phyloP scores from a whole-genome alignment of 2,888 invertebrate species.

The Chymomyza procnemis region DNA sequence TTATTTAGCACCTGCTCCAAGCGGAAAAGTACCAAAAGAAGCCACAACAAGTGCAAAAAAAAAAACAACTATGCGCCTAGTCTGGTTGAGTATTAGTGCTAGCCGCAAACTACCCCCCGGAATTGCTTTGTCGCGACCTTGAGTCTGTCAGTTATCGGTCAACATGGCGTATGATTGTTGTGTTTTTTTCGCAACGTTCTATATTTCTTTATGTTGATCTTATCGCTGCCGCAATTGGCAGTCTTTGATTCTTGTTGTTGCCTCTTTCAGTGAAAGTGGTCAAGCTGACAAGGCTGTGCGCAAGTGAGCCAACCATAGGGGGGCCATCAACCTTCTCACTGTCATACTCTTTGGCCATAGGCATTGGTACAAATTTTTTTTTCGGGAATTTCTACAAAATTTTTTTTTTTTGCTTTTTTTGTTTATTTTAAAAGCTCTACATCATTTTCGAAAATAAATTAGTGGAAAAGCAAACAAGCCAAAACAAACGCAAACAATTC shows the following conservation, averaged over 20 bases:
- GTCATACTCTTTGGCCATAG: slow-evolving; percentile 14
- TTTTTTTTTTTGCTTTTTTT: slow-evolving; percentile 4
- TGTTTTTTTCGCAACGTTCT: slow-evolving; percentile 26
- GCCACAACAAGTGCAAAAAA: slow-evolving; percentile 8
- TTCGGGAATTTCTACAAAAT: background rate
- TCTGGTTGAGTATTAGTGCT: background rate
- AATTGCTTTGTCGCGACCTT: slow-evolving; percentile 38
- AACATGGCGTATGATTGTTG: slow-evolving; percentile 41
- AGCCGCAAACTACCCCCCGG: background rate
- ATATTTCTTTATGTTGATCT: slow-evolving; percentile 1
- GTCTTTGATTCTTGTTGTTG: slow-evolving; percentile 28
- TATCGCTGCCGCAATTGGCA: background rate
- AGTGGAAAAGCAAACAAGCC: slow-evolving; percentile 55
- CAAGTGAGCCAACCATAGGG: background rate
- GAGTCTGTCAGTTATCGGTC: slow-evolving; percentile 55
- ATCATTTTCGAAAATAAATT: slow-evolving; percentile 71
- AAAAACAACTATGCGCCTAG: background rate
- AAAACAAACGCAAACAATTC: background rate
- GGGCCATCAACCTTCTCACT: slow-evolving; percentile 14
- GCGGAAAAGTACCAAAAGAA: slow-evolving; percentile 49
- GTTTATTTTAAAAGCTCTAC: slow-evolving; percentile 71
- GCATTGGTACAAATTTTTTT: background rate
- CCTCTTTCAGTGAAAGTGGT: slow-evolving; percentile 34
- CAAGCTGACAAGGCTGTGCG: background rate
- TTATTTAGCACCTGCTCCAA: slow-evolving; percentile 60